A percentile compares a stretch with the other conserved stretches of the same genome.
These are phyloP conservation scores for Oncorhynchus gorbuscha DNA, from an alignment of 2,113 vertebrate genomes.

Conservation along the genomic window DNA sequence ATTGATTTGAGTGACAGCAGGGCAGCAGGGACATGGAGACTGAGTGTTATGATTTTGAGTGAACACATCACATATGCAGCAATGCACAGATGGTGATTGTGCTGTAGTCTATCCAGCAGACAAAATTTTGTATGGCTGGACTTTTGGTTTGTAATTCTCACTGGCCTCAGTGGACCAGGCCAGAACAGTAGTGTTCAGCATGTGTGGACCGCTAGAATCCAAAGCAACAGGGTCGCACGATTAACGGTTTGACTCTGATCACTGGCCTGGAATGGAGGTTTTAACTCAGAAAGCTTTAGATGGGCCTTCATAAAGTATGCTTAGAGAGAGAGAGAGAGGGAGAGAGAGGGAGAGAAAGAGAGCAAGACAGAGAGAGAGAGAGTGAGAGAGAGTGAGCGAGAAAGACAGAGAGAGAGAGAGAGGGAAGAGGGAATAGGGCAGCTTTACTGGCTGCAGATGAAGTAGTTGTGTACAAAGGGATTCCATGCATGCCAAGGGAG, in stretches of 20 bases:
- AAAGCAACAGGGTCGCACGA: constrained; percentile 32
- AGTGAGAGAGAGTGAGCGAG: background rate
- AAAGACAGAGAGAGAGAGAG: background rate
- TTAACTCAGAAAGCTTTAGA: constrained; percentile 32
- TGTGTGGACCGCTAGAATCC: constrained; percentile 14
- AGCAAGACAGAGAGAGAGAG: background rate
- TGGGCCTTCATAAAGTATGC: constrained; percentile 39
- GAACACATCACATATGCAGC: constrained; percentile 28
- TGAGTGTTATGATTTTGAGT: constrained; percentile 59
- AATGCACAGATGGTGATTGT: constrained; percentile 50
- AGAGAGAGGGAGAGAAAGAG: background rate
- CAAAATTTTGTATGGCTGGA: constrained; percentile 5
- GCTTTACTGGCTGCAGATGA: constrained; percentile 54
- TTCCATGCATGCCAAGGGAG: constrained; percentile 57
- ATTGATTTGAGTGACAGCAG: constrained; percentile 51
- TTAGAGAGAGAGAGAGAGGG: background rate
- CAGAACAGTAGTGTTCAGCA: constrained; percentile 6
- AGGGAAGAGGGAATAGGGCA: constrained; percentile 18
- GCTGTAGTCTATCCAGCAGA: background rate
- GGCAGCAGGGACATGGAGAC: background rate
- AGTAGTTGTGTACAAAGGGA: constrained; percentile 62
- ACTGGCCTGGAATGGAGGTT: constrained; percentile 24
- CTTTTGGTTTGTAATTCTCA: constrained; percentile 6
- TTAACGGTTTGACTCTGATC: constrained; percentile 19
- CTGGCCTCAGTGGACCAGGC: background rate